Evolutionary conservation across 2,113 vertebrate species (phyloP), one percentile per base, ranked within the genome.

Genomic region (Cervus canadensis): DNA sequence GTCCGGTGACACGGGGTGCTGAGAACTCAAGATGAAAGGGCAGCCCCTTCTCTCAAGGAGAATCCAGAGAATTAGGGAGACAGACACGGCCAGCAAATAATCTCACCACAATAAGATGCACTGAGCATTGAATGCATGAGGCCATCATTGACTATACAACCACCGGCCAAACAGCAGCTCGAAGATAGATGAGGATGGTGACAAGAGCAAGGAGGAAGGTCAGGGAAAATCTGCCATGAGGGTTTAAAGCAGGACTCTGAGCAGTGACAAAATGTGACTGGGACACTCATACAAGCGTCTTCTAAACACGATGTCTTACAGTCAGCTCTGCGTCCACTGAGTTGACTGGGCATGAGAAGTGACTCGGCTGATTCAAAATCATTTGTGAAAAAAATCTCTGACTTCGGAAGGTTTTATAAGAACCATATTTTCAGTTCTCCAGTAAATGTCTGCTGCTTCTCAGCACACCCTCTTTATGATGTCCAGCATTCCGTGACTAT

Each of bases 401-500:
- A 76, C 52, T 96, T 84, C 21, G 54, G 21, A 64, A 89, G 28
- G 2, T 85, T 82, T 90, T 87, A 67, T 91, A 87, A 86, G 87
- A 93, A 28, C 76, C 57, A 15, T 28, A 85, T 88, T 96, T 89
- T 83, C 59, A 86, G 43, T 54, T 91, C 36, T 60, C 88, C 33
- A 50, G 12, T 19, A 16, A 74, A 5, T 54, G 50, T 59, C 60
- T 93, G 76, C 60, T 87, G 82, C 50, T 89, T 93, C 50, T 59
- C 54, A 48, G 87, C 95, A 97, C 86, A 54, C 40, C 91, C 78
- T 97, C 97, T 74, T 64, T 76, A 98, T 96, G 95, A 97, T 64
- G 84, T 57, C 78, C 79, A 59, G 83, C 78, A 81, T 96, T 92
- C 95, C 30, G 2, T 89, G 83, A 23, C 83, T 86, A 10, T 56